Percentiles rank a stretch among this genome's conserved stretches.
Evolutionary conservation across 2,888 invertebrate species (phyloP).

Genomic region (Drosophila eohydei): DNA sequence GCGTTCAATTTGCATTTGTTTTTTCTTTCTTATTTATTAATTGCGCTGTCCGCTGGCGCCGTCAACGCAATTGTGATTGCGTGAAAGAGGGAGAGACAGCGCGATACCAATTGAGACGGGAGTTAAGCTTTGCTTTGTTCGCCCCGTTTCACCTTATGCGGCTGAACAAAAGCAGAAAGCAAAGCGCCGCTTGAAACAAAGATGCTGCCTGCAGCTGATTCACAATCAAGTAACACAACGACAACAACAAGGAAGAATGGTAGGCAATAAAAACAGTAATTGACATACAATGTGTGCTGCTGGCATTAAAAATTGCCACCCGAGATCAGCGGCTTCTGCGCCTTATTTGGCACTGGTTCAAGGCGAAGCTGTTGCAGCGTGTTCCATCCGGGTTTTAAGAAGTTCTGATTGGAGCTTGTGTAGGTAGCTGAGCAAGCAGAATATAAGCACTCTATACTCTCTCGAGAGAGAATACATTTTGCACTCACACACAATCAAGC

Average conservation of each 20-base stretch:
- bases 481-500: neutral
- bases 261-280: slow-evolving; percentile 46
- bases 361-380: slow-evolving; percentile 12
- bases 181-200: slow-evolving; percentile 49
- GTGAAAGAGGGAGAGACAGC: neutral
- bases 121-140: slow-evolving; percentile 37
- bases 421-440: neutral
- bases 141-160: slow-evolving; percentile 36
- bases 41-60: slow-evolving; percentile 14
- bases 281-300: slow-evolving; percentile 36
- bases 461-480: neutral
- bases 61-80: neutral
- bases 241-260: slow-evolving; percentile 18
- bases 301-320: slow-evolving; percentile 29
- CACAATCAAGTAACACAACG: slow-evolving; percentile 40
- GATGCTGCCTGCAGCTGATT: slow-evolving; percentile 47
- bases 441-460: too few species aligned
- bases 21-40: slow-evolving; percentile 37
- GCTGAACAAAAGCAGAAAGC: slow-evolving; percentile 47
- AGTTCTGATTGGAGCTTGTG: slow-evolving; percentile 6
- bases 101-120: neutral
- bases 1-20: slow-evolving; percentile 56
- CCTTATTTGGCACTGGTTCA: slow-evolving; percentile 44
- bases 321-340: slow-evolving; percentile 11
- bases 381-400: slow-evolving; percentile 28